Evolutionary conservation across 1,140 invertebrate species (phyloP), one percentile per base, ranked within the genome.

Genomic region (Episyrphus balteatus): DNA sequence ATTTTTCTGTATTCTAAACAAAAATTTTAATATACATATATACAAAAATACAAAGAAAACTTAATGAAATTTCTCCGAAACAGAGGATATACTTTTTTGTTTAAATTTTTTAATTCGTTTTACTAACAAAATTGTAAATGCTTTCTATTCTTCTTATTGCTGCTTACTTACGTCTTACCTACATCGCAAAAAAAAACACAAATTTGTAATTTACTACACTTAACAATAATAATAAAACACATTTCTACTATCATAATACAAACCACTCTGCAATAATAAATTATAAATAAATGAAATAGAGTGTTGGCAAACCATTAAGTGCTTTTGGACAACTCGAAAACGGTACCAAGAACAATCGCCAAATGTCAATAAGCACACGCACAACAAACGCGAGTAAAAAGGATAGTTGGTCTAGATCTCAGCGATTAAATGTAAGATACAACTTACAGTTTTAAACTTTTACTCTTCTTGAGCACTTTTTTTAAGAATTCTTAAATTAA

Each of bases 361-460:
- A 65, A 52, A 53, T 66, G 13, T 65, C 62, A 45, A 56, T 62
- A 17, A 58, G 56, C 49, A 41, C 39, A 34, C 62, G 58, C 13
- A 46, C 59, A 44, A 47, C 58, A 47, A 52, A 56, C 39, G 46
- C 52, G 31, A 51, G 50, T 42, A 51, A 51, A 46, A 48, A 45
- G 37, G 49, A 51, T 44, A 47, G 42, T 47, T 43, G 49, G 45
- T 45, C 37, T n/a, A 47, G 38, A 42, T 38, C 59, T 46, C 62
- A 66, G 43, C 62, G 62, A 53, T 55, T 66, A 50, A 65, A 57
- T 59, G 62, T 66, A 66, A 65, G 62, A 57, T 44, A 46, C 31
- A 32, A 33, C 31, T 43, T 43, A 31, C 14, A n/a, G n/a, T 43
- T 43, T 43, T 43, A 14, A 3, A 9, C 18, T 44, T 34, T 36